Base-by-base conservation (phyloP, 2,797 vertebrate genomes). In the Halcyon badia region DNA sequence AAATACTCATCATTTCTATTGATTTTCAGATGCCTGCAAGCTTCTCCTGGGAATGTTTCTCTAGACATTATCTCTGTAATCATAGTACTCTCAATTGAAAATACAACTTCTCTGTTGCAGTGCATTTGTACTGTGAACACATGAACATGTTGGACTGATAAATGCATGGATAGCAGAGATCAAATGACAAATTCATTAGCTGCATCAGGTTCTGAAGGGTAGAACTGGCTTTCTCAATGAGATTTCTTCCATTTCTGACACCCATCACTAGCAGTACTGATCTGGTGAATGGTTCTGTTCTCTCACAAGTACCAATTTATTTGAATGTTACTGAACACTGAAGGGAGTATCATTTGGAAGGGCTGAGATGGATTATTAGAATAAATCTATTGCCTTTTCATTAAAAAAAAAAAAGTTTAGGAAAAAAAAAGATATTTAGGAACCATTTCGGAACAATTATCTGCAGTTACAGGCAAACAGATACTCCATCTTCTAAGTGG, bases 1-100 rank as follows among this genome's bases (percentile, higher is more conserved):
- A 84, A 91, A 85, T 75, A 71, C 33, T 77, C 78, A 77, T 93
- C 0, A 35, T 64, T 87, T 83, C 60, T 95, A 91, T 87, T 83
- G 78, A 92, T 94, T 95, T 89, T 92, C 92, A 90, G 56, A 71
- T 49, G 31, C 87, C 60, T 77, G 37, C 52, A 77, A 96, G 87
- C 44, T 75, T 54, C 94, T 92, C 60, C 65, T 78, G 85, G 60
- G 81, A 95, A 92, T 68, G 18, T 61, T 94, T 93, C 90, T 96
- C 77, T 52, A 83, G 81, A 77, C 70, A 85, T 70, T 73, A 90
- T 56, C 58, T 92, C 68, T 89, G 66, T 80, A 94, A 92, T 89
- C 52, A 49, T 18, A 87, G 31, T 57, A 70, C 77, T 87, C 83
- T 92, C 75, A 77, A 60, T 24, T 89, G 89, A 85, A 92, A 95